These are phyloP conservation scores for Limanda limanda DNA, from an alignment of 2,113 vertebrate genomes.

Conservation along the genomic window DNA sequence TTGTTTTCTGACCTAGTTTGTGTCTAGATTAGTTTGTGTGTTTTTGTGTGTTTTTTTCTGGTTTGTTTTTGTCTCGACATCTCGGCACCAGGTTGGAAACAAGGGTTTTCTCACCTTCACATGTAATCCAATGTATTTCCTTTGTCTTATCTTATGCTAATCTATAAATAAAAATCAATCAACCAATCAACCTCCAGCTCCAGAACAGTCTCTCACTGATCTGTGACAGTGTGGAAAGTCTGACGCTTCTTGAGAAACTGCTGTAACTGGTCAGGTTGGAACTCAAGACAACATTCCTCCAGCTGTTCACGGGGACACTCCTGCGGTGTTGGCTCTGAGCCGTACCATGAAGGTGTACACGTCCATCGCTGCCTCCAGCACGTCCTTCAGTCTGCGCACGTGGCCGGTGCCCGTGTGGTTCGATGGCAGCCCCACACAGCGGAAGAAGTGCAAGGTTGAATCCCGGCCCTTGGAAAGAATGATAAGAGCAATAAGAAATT, in stretches of 20 bases:
- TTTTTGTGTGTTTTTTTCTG: too few relatives aligned
- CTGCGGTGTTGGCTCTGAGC: background rate
- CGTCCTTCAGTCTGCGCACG: conserved; percentile 66
- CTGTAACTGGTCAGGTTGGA: conserved; percentile 11
- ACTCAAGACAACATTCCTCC: conserved; percentile 14
- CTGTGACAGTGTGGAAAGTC: background rate
- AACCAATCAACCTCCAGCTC: too few relatives aligned
- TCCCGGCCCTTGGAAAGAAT: conserved; percentile 45
- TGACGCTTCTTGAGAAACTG: background rate
- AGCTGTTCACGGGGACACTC: background rate
- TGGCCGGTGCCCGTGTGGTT: conserved; percentile 56
- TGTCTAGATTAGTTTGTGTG: too few relatives aligned
- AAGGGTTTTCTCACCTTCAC: too few relatives aligned
- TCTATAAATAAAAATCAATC: too few relatives aligned
- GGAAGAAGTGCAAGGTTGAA: conserved; percentile 66
- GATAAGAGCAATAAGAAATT: background rate
- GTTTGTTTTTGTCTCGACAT: too few relatives aligned
- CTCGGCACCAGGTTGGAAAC: too few relatives aligned
- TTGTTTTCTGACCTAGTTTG: too few relatives aligned
- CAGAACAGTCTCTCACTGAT: too few relatives aligned
- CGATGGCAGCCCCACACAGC: conserved; percentile 73
- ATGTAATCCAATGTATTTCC: too few relatives aligned
- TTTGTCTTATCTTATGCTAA: too few relatives aligned
- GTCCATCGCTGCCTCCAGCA: conserved; percentile 75
- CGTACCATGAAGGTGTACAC: conserved; percentile 81